These are phyloP conservation scores for Sinohyriopsis cumingii DNA, from an alignment of 2,888 invertebrate genomes.

Conservation along the genomic window DNA sequence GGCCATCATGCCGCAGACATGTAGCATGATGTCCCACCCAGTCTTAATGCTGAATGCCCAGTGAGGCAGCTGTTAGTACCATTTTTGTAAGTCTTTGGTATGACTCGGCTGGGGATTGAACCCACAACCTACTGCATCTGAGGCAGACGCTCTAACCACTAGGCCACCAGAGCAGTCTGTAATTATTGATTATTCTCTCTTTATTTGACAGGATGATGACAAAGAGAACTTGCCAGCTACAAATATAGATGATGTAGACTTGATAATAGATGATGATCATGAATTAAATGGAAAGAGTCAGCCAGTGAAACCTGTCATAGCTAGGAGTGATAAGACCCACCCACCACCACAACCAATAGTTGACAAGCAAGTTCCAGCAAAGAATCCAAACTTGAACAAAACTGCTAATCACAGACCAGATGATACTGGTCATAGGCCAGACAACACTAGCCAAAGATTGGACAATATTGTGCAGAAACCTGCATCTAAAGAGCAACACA, in stretches of 20 bases:
- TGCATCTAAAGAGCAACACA: slow-evolving; percentile 11
- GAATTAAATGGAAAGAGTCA: neutral
- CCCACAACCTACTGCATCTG: too few relatives aligned
- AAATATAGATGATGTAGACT: slow-evolving; percentile 66
- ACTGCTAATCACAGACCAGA: neutral
- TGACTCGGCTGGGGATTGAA: too few relatives aligned
- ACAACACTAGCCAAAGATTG: neutral
- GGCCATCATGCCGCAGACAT: too few relatives aligned
- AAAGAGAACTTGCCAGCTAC: slow-evolving; percentile 59
- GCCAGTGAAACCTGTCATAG: neutral
- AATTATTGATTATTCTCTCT: neutral
- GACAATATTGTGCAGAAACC: slow-evolving; percentile 8
- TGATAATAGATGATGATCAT: slow-evolving; percentile 60
- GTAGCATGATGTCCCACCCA: too few relatives aligned
- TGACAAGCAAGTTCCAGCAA: neutral
- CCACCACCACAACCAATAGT: neutral
- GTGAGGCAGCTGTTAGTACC: too few relatives aligned
- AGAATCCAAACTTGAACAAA: neutral
- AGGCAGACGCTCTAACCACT: too few relatives aligned
- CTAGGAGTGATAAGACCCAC: slow-evolving; percentile 1
- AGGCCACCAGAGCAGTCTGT: too few relatives aligned
- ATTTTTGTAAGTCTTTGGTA: too few relatives aligned
- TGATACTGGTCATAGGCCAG: neutral
- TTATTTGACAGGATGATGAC: slow-evolving; percentile 43
- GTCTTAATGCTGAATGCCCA: too few relatives aligned